phyloP scores from a whole-genome alignment of 2,113 vertebrate species.

The Podiceps cristatus region DNA sequence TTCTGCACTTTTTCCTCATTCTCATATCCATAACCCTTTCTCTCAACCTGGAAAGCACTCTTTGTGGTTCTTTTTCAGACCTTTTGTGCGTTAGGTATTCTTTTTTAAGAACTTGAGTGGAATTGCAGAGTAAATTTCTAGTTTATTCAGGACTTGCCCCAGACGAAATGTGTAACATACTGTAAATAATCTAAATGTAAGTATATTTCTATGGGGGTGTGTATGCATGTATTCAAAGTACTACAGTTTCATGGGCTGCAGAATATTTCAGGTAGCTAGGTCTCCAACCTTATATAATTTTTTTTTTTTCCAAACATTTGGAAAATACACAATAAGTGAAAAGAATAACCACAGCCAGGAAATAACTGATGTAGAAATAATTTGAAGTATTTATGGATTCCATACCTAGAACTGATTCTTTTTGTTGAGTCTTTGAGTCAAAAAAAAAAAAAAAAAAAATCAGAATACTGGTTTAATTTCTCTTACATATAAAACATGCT shows the following conservation, averaged over 20 bases:
- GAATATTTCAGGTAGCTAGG: neutral
- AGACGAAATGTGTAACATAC: neutral
- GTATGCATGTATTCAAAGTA: neutral
- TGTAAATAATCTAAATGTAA: neutral
- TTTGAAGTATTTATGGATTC: neutral
- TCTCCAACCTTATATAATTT: neutral
- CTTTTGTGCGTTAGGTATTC: neutral
- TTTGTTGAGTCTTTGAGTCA: neutral
- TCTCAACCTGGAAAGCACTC: neutral
- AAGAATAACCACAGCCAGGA: neutral
- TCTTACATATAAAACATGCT: neutral
- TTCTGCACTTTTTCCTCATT: neutral
- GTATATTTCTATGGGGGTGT: accelerated
- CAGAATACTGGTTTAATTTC: neutral
- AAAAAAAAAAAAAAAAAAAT: neutral
- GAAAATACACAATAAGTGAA: neutral
- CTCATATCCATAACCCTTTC: neutral
- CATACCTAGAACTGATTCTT: neutral
- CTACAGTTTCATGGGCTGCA: neutral
- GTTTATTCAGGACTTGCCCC: accelerated
- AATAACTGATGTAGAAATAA: neutral
- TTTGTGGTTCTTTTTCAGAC: neutral
- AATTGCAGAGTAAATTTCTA: neutral
- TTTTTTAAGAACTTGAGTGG: neutral
- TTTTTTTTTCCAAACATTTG: neutral